Evolutionary conservation across 2,888 invertebrate genomes (phyloP).

Genomic region (Malachius bipustulatus): DNA sequence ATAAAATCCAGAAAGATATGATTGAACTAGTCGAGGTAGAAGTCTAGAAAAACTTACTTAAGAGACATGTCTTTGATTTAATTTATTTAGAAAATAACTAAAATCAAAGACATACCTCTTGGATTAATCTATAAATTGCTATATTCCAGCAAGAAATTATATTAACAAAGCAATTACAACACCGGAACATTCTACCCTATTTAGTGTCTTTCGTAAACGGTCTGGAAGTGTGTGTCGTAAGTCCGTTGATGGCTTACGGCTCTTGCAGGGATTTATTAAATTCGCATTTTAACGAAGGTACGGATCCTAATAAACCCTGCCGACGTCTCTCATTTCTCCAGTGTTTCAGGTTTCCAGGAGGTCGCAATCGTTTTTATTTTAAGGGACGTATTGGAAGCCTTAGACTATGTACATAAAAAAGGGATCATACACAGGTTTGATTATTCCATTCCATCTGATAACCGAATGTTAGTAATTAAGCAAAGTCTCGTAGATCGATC

Average conservation of each 20-base stretch:
- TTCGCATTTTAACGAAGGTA: slow-evolving; percentile 54
- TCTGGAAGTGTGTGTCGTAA: slow-evolving; percentile 66
- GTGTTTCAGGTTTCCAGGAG: slow-evolving; percentile 62
- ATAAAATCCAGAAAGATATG: slow-evolving; percentile 52
- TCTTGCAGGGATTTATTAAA: slow-evolving; percentile 70
- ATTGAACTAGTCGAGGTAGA: slow-evolving; percentile 42
- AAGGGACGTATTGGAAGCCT: slow-evolving; percentile 62
- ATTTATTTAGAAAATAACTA: too few relatives aligned
- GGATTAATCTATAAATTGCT: slow-evolving; percentile 4
- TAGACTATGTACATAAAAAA: slow-evolving; percentile 75
- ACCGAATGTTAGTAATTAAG: slow-evolving; percentile 15
- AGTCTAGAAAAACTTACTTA: slow-evolving; percentile 4
- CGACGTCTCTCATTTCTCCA: too few relatives aligned
- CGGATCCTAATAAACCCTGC: too few relatives aligned
- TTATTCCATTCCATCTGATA: too few relatives aligned
- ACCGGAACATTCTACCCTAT: slow-evolving; percentile 66
- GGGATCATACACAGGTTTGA: slow-evolving; percentile 83
- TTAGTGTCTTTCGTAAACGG: slow-evolving; percentile 65
- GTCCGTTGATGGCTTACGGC: slow-evolving; percentile 74
- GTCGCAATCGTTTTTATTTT: slow-evolving; percentile 67
- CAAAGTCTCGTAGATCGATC: slow-evolving; percentile 65
- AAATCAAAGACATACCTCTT: too few relatives aligned
- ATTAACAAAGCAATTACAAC: slow-evolving; percentile 63
- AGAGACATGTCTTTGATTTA: too few relatives aligned
- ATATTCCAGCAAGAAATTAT: slow-evolving; percentile 63